These are phyloP conservation scores for Catocala sponsa DNA, from an alignment of 2,888 invertebrate genomes.

Conservation along the genomic window DNA sequence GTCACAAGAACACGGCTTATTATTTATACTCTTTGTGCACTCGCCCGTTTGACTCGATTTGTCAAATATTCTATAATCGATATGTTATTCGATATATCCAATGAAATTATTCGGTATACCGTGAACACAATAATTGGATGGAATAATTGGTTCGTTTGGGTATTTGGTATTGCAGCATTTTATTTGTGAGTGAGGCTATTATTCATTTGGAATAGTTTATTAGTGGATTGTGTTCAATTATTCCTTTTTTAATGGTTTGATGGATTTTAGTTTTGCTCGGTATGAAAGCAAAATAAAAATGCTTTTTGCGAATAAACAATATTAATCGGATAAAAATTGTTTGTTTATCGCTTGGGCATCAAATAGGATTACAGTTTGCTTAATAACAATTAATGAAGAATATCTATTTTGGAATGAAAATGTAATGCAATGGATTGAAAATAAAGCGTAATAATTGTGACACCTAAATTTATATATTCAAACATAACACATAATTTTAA, in stretches of 20 bases:
- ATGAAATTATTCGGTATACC: slow-evolving; percentile 27
- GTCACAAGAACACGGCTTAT: background rate
- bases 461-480: no score
- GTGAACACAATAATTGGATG: slow-evolving; percentile 35
- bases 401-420: no score
- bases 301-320: no score
- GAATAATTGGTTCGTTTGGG: slow-evolving; percentile 36
- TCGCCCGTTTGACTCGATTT: slow-evolving; percentile 34
- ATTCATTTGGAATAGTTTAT: background rate
- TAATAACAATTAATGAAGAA: no score
- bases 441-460: no score
- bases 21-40: slow-evolving; percentile 10
- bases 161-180: slow-evolving; percentile 29
- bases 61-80: slow-evolving; percentile 36
- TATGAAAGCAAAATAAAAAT: no score
- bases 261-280: no score
- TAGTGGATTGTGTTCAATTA: background rate
- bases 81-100: slow-evolving; percentile 24
- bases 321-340: no score
- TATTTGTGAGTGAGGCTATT: slow-evolving; percentile 32
- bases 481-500: no score
- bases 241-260: background rate
- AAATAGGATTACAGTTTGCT: no score
- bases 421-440: no score
- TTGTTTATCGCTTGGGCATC: no score